Percentiles rank a stretch among this genome's conserved stretches.
Conservation (phyloP, 2,888 invertebrate genomes). For the Mantis religiosa region DNA sequence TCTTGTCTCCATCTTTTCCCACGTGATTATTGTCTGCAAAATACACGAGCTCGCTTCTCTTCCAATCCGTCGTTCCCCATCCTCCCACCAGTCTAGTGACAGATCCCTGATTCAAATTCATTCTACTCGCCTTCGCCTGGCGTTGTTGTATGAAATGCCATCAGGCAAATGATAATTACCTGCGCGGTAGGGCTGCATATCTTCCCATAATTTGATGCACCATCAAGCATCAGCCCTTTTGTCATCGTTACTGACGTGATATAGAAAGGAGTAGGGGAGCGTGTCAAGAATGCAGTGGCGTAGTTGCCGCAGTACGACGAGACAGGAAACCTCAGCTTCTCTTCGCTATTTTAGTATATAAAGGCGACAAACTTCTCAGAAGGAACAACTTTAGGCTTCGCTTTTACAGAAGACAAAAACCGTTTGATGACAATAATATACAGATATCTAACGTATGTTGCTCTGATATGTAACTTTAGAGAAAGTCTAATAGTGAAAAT, state of each 20-base stretch:
- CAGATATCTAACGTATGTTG: too few species aligned
- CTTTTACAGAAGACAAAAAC: too few species aligned
- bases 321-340: not conserved
- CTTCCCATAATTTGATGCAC: slow-evolving; percentile 17
- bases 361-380: too few species aligned
- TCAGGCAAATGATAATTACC: slow-evolving; percentile 12
- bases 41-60: not conserved
- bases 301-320: not conserved
- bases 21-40: not conserved
- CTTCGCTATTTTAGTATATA: too few species aligned
- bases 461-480: too few species aligned
- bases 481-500: too few species aligned
- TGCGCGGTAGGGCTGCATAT: slow-evolving; percentile 7
- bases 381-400: too few species aligned
- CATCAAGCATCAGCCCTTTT: not conserved
- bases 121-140: not conserved
- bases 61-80: not conserved
- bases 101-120: slow-evolving; percentile 12
- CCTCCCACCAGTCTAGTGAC: not conserved
- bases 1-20: not conserved
- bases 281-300: not conserved
- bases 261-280: not conserved
- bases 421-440: too few species aligned
- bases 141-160: slow-evolving; percentile 8
- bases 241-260: not conserved